A percentile compares a stretch with the other conserved stretches of the same genome.
Conservation (phyloP, 2,113 vertebrate species). For the Ptilorrhoa leucosticta region DNA sequence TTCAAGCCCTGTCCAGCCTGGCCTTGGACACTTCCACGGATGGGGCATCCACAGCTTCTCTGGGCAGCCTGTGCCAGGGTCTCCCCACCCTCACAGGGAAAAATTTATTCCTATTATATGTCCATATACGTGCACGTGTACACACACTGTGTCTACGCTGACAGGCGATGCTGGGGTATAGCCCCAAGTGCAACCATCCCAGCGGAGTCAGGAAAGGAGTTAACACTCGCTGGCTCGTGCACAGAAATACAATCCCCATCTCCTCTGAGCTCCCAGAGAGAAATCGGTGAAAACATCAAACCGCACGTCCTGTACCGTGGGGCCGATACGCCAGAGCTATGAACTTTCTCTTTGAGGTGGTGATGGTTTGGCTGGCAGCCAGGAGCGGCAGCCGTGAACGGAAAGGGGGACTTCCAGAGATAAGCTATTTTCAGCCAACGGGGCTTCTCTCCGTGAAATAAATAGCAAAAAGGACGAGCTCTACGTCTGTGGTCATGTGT, state of each 20-base stretch:
- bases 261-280: neutral
- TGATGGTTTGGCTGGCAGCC: constrained; percentile 36
- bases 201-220: neutral
- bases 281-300: constrained; percentile 8
- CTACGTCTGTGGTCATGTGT: constrained; percentile 20
- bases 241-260: neutral
- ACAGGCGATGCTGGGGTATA: neutral
- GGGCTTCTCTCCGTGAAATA: constrained; percentile 14
- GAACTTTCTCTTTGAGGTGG: constrained; percentile 49
- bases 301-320: neutral
- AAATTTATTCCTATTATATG: fast-evolving
- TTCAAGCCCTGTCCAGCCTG: neutral
- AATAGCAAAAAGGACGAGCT: constrained; percentile 29
- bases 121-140: fast-evolving
- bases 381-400: neutral
- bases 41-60: neutral
- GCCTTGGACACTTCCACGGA: neutral
- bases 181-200: neutral
- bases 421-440: constrained; percentile 61
- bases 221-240: neutral
- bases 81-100: no score
- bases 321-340: neutral
- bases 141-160: fast-evolving
- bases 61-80: neutral
- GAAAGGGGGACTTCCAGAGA: constrained; percentile 50